Evolutionary conservation across 2,113 vertebrate genomes (phyloP), one percentile per base, ranked within the genome.

Genomic region (Centropristis striata): DNA sequence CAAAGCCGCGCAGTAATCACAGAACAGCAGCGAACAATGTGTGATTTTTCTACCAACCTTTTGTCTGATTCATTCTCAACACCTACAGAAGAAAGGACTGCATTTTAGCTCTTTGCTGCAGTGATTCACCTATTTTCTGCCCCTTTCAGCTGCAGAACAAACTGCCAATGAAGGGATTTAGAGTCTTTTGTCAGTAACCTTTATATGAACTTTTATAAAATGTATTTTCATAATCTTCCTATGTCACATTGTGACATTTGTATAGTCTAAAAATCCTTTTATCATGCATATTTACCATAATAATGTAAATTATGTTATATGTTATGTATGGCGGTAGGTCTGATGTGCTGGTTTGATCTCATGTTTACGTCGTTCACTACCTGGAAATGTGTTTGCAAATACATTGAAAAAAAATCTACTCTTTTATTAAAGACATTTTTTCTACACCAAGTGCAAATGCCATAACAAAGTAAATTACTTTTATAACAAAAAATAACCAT

Each of bases 61-160:
- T 55, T 23, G 28, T 32, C n/a, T 65, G 42, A 75, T 55, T 63
- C 55, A 28, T 37, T 41, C 25, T 37, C 5, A 14, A 18, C 63
- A 39, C 37, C 16, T 21, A 18, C 55, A 67, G 7, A 27, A 15
- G 32, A 41, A 37, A 27, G 15, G 7, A 1, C 13, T 25, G 25
- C 42, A 4, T 65, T 50, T 23, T 4, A 21, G 8, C n/a, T 49
- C 11, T 46, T 37, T 5, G 11, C 36, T 36, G 13, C 68, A 14
- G 32, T 41, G 51, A 49, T 58, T 65, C 60, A 39, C 11, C n/a
- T 37, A 2, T 36, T 58, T n/a, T 41, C 18, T 32, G 28, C 8
- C n/a, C 16, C 25, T 42, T 21, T 37, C n/a, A 37, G n/a, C 63
- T 25, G 16, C 27, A 28, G 12, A 36, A n/a, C 28, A 54, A 46